Conservation (phyloP, 2,888 invertebrate genomes). For the Latrodectus hesperus region DNA sequence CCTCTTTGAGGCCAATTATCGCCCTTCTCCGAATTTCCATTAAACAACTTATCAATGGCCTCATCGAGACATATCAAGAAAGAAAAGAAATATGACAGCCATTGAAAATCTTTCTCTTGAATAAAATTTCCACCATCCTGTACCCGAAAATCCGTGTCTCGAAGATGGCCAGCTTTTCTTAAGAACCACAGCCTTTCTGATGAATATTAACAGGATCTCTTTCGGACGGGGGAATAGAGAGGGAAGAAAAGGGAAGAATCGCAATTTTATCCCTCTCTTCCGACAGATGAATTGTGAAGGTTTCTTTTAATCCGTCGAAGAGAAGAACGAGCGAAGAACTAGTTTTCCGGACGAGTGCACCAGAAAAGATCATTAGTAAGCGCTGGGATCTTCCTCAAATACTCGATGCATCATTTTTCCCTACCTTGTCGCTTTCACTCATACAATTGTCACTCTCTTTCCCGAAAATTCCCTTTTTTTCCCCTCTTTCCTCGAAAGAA, state of each 20-base stretch:
- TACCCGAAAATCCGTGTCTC: no score
- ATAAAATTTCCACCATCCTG: no score
- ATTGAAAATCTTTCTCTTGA: no score
- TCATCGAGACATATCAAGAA: no score
- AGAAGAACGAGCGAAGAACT: constrained; percentile 14
- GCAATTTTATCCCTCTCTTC: constrained; percentile 15
- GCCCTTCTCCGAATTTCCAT: no score
- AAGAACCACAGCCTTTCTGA: constrained; percentile 7
- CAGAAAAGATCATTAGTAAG: constrained; percentile 52
- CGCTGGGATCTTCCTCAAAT: constrained; percentile 45
- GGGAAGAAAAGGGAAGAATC: neutral
- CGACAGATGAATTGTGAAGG: constrained; percentile 56
- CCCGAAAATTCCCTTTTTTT: neutral
- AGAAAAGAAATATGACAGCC: no score
- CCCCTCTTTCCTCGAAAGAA: neutral
- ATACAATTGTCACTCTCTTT: constrained; percentile 20
- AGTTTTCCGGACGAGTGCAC: constrained; percentile 48
- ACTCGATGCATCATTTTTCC: constrained; percentile 49
- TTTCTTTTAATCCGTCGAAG: constrained; percentile 11
- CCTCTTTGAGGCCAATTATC: no score
- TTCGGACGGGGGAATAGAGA: neutral
- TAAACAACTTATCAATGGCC: no score
- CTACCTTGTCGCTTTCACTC: neutral
- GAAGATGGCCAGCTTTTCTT: neutral
- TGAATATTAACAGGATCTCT: constrained; percentile 15